Evolutionary conservation across 1,140 invertebrate genomes (phyloP).

Genomic region (Polypedilum pembai): DNA sequence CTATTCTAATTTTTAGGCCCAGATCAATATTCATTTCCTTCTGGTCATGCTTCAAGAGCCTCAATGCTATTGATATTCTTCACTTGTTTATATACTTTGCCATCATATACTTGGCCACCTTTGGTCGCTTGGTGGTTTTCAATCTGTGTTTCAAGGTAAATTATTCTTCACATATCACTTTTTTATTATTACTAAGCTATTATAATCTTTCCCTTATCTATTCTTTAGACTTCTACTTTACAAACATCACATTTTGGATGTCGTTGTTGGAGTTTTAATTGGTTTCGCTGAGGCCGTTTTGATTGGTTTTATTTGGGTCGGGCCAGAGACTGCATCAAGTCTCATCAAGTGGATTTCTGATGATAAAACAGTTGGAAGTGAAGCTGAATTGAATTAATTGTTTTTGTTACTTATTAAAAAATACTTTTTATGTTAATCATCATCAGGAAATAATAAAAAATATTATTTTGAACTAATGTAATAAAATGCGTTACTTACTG

Average conservation of each 20-base stretch:
- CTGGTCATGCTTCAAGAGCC: conserved; percentile 87
- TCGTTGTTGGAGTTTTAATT: conserved; percentile 63
- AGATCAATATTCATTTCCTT: conserved; percentile 70
- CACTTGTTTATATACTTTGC: conserved; percentile 53
- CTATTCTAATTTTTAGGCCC: conserved; percentile 37
- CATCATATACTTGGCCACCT: conserved; percentile 49
- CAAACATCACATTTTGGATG: conserved; percentile 82
- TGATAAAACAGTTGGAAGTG: conserved; percentile 50
- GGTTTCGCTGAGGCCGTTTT: conserved; percentile 69
- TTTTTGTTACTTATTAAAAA: too few species aligned
- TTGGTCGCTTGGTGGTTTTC: conserved; percentile 65
- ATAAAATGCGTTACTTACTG: too few species aligned
- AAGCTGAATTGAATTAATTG: conserved; percentile 24
- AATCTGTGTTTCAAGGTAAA: conserved; percentile 65
- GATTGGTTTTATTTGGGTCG: conserved; percentile 60
- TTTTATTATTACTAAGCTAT: not conserved
- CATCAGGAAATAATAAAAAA: too few species aligned
- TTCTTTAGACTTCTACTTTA: conserved; percentile 46
- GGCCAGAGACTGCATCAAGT: conserved; percentile 44
- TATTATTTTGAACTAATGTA: too few species aligned
- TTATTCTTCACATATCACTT: conserved; percentile 49
- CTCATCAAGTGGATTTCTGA: conserved; percentile 49
- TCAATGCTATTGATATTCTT: conserved; percentile 69
- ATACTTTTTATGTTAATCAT: too few species aligned
- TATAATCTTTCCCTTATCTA: not conserved